Evolutionary conservation across 2,888 invertebrate species (phyloP).

Genomic region (Hydrotaea cyrtoneurina): DNA sequence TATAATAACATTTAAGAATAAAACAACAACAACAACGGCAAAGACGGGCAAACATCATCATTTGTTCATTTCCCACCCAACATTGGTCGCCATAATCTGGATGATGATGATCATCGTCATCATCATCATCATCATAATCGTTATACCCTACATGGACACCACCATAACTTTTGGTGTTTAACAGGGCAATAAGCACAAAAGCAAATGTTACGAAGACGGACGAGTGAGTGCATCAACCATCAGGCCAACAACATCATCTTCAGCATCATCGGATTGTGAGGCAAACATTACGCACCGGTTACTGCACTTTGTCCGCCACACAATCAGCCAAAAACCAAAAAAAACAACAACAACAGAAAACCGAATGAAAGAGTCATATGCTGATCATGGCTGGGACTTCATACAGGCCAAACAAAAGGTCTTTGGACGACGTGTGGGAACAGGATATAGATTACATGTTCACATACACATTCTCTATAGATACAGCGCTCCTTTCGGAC

Average conservation of each 20-base stretch:
- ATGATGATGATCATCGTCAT: not conserved
- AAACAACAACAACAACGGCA: not conserved
- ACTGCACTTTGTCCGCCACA: slow-evolving; percentile 35
- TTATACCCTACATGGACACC: slow-evolving; percentile 4
- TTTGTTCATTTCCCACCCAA: slow-evolving; percentile 19
- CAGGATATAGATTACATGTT: slow-evolving; percentile 67
- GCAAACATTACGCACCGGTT: slow-evolving; percentile 65
- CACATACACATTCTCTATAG: slow-evolving; percentile 16
- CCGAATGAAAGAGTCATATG: not conserved
- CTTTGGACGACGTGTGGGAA: slow-evolving; percentile 67
- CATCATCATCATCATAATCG: not conserved
- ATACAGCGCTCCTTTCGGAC: too few relatives aligned
- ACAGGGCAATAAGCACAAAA: too few relatives aligned
- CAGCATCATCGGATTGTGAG: not conserved
- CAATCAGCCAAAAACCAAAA: not conserved
- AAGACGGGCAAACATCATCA: not conserved
- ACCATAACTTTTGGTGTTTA: not conserved
- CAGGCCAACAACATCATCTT: not conserved
- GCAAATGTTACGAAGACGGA: not conserved
- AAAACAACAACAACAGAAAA: not conserved
- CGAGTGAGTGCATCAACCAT: not conserved
- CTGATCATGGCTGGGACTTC: slow-evolving; percentile 15
- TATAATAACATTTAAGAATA: slow-evolving; percentile 58
- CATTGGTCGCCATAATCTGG: not conserved
- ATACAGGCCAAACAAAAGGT: slow-evolving; percentile 48